Evolutionary conservation across 2,888 invertebrate species (phyloP), one percentile per base, ranked within the genome.

Genomic region (Ptychoptera contaminata): DNA sequence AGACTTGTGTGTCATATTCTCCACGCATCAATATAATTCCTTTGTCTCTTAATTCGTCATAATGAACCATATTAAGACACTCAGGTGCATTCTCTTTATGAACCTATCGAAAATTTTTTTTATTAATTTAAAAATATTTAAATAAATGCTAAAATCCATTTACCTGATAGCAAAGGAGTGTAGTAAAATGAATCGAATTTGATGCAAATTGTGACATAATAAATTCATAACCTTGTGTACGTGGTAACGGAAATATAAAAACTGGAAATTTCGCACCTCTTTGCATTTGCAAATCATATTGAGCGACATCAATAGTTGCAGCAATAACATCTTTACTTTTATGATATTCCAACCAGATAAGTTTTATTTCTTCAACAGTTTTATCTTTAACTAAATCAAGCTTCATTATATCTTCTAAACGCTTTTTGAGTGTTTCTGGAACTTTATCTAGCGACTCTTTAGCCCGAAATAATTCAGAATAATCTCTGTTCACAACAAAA

Each of bases 51-150:
- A 86, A 68, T 58, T 91, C 90, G 0, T 77, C 74, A 55, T 83
- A 91, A 61, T 88, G 82, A 2, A 76, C 73, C 56, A 90, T 69
- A 2, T 81, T 83, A 23, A 91, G 68, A 58, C 87, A 87, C 61
- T 88, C 88, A 0, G 90, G 88, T 0, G 90, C 84, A 65, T 88
- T 87, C 63, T 88, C 90, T 56, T 82, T 81, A 56, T 88, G 86
- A 2, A 83, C 76, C 76, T 79, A 56, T 8, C 37, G 48, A 41
- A 43, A 42, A 30, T 38, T 15, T 32, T n/a, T 6, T 14, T 8
- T 1, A n/a, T 31, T 16, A 14, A 14, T 31, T 45, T 23, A 23
- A 44, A 39, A 11, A n/a, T 34, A 39, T 31, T 7, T 12, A 35
- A 10, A 37, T 8, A 29, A 10, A 40, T 8, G 10, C 11, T 2